Percentiles rank a stretch among this genome's conserved stretches.
Evolutionary conservation across 2,888 invertebrate genomes (phyloP).

Genomic region (Lasius fuliginosus): DNA sequence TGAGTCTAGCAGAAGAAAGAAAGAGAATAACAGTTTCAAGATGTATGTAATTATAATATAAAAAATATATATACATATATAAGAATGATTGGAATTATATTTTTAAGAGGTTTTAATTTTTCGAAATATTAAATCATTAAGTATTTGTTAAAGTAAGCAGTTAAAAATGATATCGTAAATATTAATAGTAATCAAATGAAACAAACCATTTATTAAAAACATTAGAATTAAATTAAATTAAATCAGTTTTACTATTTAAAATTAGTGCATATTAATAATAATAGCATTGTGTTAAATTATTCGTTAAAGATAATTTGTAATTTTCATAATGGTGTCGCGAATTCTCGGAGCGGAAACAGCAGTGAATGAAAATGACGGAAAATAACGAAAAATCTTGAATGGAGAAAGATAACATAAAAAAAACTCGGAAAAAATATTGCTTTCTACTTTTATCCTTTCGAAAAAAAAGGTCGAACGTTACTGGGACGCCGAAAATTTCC

Average conservation of each 20-base stretch:
- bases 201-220: background rate
- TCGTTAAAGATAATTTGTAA: background rate
- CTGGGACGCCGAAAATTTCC: conserved; percentile 35
- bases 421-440: background rate
- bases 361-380: background rate
- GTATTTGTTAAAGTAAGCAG: background rate
- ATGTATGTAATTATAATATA: too few relatives aligned
- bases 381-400: background rate
- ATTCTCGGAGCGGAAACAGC: background rate
- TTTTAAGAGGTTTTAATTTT: conserved; percentile 1
- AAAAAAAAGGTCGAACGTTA: conserved; percentile 14
- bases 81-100: background rate
- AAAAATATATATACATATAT: too few relatives aligned
- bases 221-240: background rate
- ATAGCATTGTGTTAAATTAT: background rate
- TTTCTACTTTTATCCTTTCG: conserved; percentile 12
- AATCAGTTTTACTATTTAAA: background rate
- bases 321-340: background rate
- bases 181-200: background rate
- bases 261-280: background rate
- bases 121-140: background rate
- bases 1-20: background rate
- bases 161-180: background rate
- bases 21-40: background rate
- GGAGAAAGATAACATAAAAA: background rate